Percentiles rank a stretch among this genome's conserved stretches.
Conservation (phyloP, 2,888 invertebrate genomes). For the Cyaniris semiargus region DNA sequence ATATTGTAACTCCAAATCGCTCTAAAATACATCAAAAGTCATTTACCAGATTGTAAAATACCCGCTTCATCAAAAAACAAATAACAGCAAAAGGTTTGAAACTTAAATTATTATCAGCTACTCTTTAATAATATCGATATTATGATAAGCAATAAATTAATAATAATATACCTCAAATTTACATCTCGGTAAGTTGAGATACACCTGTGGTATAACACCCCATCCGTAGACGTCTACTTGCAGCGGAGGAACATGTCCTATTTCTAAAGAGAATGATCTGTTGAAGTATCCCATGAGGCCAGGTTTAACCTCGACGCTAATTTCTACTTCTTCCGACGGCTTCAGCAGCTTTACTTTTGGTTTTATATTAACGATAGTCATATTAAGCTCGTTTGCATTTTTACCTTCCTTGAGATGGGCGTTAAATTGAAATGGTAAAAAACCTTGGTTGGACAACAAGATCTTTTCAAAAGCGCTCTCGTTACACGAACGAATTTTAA, state of each 20-base stretch:
- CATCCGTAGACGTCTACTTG: conserved; percentile 78
- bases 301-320: conserved; percentile 75
- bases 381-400: conserved; percentile 61
- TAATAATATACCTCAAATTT: conserved; percentile 44
- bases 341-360: conserved; percentile 67
- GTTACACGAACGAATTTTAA: conserved; percentile 70
- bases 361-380: conserved; percentile 66
- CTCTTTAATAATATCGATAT: conserved; percentile 9
- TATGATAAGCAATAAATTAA: conserved; percentile 31
- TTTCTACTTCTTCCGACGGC: conserved; percentile 59
- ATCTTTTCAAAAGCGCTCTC: conserved; percentile 61
- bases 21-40: conserved; percentile 47
- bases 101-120: too few species aligned
- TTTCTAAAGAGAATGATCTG: conserved; percentile 70
- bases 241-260: conserved; percentile 78
- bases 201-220: conserved; percentile 81
- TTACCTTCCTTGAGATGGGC: conserved; percentile 60
- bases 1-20: conserved; percentile 66
- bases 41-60: neutral
- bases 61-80: neutral
- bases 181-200: conserved; percentile 71
- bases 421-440: conserved; percentile 67
- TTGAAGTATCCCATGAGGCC: conserved; percentile 78
- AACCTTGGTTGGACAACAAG: conserved; percentile 73
- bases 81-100: too few species aligned